phyloP scores from a whole-genome alignment of 64 coral and sea anemone genomes.

The Orbicella faveolata region DNA sequence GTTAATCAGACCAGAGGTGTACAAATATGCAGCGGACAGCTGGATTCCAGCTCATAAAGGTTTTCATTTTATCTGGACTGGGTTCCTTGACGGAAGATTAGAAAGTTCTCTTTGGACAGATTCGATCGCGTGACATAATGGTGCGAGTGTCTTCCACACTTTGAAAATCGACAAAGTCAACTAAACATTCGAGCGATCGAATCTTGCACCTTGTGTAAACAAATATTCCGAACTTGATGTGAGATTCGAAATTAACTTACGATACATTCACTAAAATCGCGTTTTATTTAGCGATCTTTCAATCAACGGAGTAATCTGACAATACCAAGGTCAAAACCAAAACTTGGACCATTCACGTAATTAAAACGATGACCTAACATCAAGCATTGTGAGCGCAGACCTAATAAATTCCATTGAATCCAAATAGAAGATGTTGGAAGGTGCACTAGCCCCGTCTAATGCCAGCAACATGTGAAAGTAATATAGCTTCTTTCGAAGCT shows the following conservation, averaged over 20 bases:
- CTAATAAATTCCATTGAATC: conserved; percentile 76
- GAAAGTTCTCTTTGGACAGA: not conserved
- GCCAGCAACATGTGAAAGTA: not conserved
- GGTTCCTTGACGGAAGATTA: not conserved
- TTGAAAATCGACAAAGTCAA: conserved; percentile 23
- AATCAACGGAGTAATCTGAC: not conserved
- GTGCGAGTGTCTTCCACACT: not conserved
- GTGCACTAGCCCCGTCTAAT: not conserved
- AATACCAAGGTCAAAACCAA: not conserved
- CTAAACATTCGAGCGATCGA: conserved; percentile 25
- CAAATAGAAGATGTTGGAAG: conserved; percentile 40
- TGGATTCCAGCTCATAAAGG: not conserved
- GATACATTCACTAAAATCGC: not conserved
- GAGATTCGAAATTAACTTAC: conserved; percentile 13
- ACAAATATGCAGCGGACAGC: not conserved
- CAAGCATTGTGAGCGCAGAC: not conserved
- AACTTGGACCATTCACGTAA: conserved; percentile 15
- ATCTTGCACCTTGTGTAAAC: conserved; percentile 32
- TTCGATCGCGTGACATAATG: conserved; percentile 28
- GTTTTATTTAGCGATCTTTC: not conserved
- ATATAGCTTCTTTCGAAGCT: not conserved
- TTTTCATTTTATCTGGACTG: not conserved
- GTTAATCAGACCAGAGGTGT: conserved; percentile 3
- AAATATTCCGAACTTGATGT: conserved; percentile 19
- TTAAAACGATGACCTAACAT: conserved; percentile 31